Evolutionary conservation across 1,140 invertebrate genomes (phyloP).

Genomic region (Drosophila sechellia): DNA sequence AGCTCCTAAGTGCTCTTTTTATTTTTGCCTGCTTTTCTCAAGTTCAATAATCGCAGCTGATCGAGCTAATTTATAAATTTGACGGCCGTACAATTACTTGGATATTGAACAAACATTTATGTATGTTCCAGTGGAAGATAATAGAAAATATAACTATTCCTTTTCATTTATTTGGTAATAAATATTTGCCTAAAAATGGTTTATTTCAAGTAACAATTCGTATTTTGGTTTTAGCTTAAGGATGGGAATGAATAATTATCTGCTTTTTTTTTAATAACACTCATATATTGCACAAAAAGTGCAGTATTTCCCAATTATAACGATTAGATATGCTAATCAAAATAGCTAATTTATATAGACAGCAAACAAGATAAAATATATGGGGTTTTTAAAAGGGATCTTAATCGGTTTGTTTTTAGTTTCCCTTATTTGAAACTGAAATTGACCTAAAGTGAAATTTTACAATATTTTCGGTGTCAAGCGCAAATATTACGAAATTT

Average conservation of each 20-base stretch:
- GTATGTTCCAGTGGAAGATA: neutral
- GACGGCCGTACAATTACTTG: neutral
- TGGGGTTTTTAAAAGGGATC: neutral
- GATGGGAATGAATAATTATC: neutral
- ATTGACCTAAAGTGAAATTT: no score
- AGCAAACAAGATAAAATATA: no score
- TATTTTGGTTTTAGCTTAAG: no score
- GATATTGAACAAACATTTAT: constrained; percentile 7
- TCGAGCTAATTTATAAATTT: constrained; percentile 14
- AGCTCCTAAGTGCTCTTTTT: constrained; percentile 38
- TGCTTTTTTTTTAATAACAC: neutral
- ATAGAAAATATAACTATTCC: no score
- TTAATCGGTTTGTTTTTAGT: no score
- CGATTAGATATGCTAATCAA: neutral
- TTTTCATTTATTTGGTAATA: no score
- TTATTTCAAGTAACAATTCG: no score
- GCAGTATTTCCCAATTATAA: neutral
- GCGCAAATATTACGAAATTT: constrained; percentile 12
- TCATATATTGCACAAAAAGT: neutral
- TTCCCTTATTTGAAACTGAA: no score
- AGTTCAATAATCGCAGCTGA: constrained; percentile 26
- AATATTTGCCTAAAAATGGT: no score
- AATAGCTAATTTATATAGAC: no score
- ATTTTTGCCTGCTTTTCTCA: constrained; percentile 19
- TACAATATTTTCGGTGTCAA: no score